Evolutionary conservation across 2,113 vertebrate genomes (phyloP).

Genomic region (Mionectes macconnelli): DNA sequence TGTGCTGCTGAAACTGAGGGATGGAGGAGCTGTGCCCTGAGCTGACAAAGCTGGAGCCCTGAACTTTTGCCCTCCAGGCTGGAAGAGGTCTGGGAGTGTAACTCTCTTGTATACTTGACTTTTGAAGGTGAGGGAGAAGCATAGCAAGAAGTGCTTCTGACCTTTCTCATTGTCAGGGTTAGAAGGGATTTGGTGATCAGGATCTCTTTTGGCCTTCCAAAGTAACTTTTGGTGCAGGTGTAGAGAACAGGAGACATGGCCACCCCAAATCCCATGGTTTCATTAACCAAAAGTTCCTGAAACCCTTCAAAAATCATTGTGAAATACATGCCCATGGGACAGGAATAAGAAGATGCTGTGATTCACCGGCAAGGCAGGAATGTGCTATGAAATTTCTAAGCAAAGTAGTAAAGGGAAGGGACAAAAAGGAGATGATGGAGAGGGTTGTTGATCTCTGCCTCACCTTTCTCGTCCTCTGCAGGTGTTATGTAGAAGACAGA

Average conservation of each 20-base stretch:
- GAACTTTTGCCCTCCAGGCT: neutral
- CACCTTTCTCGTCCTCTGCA: conserved; percentile 56
- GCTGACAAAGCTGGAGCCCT: neutral
- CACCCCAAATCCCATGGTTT: neutral
- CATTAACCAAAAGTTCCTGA: neutral
- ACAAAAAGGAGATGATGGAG: neutral
- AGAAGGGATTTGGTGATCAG: neutral
- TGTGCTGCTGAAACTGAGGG: neutral
- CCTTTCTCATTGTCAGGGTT: neutral
- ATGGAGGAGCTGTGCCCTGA: neutral
- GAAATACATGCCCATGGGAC: neutral
- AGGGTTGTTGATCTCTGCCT: neutral
- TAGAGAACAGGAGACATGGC: neutral
- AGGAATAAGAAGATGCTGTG: neutral
- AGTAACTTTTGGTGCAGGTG: neutral
- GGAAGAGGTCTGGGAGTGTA: neutral
- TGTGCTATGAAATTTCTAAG: neutral
- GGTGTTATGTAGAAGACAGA: conserved; percentile 97
- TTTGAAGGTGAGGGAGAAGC: neutral
- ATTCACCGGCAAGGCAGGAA: neutral
- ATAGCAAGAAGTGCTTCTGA: neutral
- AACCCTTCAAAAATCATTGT: neutral
- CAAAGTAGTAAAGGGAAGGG: neutral
- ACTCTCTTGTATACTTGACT: neutral
- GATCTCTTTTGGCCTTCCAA: neutral